Evolutionary conservation across 2,797 vertebrate genomes (phyloP).

Genomic region (Tenualosa ilisha): DNA sequence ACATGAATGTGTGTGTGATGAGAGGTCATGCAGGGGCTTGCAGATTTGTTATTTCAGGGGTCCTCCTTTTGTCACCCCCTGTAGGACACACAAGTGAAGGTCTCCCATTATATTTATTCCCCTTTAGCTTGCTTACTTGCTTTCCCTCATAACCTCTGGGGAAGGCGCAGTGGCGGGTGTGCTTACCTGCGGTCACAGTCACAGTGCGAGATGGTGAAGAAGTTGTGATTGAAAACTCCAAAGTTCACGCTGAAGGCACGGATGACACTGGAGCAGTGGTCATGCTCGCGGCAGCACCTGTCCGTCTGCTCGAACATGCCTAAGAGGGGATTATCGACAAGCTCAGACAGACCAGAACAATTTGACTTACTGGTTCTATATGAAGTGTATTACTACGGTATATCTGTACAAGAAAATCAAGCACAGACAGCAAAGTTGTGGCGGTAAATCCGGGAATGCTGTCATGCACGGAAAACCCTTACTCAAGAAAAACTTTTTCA

Average conservation of each 20-base stretch:
- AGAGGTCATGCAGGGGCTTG: not conserved
- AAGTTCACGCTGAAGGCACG: conserved; percentile 75
- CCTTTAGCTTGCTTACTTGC: not conserved
- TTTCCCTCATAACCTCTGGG: not conserved
- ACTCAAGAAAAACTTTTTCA: too few species aligned
- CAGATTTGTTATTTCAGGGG: not conserved
- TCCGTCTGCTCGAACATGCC: conserved; percentile 79
- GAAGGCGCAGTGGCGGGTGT: not conserved
- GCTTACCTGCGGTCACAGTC: conserved; percentile 82
- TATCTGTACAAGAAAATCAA: not conserved
- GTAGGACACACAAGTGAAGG: not conserved
- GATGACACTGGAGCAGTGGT: conserved; percentile 80
- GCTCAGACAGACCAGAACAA: not conserved
- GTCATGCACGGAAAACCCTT: not conserved
- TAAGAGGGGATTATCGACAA: conserved; percentile 38
- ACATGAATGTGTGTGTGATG: not conserved
- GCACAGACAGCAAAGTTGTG: not conserved
- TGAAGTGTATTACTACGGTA: not conserved
- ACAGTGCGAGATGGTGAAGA: conserved; percentile 87
- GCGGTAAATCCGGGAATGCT: not conserved
- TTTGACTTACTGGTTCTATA: not conserved
- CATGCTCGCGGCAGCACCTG: conserved; percentile 87
- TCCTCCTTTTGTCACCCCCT: too few species aligned
- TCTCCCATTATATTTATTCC: not conserved
- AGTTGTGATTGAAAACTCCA: conserved; percentile 82